These are phyloP conservation scores for Lycocorax pyrrhopterus DNA, from an alignment of 2,113 vertebrate genomes.

Conservation along the genomic window DNA sequence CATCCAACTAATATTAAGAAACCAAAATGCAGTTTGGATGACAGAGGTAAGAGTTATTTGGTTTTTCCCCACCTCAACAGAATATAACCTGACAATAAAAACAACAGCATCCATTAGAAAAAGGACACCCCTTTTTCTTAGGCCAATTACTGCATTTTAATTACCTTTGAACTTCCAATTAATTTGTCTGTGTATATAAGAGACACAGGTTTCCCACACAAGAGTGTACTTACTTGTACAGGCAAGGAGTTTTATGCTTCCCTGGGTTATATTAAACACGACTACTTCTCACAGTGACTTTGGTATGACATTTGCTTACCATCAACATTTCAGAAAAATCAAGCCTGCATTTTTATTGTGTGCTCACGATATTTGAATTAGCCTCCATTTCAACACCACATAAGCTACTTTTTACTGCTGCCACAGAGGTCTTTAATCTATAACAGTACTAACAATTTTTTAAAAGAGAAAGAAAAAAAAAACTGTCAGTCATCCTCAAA, in stretches of 20 bases:
- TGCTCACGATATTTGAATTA: neutral
- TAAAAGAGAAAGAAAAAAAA: neutral
- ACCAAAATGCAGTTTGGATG: neutral
- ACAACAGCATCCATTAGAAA: neutral
- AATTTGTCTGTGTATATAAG: neutral
- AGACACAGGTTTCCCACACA: neutral
- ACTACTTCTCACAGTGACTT: neutral
- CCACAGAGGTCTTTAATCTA: neutral
- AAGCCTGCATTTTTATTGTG: neutral
- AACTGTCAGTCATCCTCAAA: neutral
- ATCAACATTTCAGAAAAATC: neutral
- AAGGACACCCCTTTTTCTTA: neutral
- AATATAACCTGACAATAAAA: neutral
- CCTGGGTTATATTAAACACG: neutral
- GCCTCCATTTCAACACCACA: neutral
- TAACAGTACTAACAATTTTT: neutral
- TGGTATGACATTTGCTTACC: neutral
- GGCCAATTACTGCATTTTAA: neutral
- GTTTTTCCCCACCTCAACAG: neutral
- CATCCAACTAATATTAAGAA: neutral
- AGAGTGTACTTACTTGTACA: neutral
- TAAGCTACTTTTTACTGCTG: neutral
- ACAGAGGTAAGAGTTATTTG: neutral
- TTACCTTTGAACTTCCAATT: neutral
- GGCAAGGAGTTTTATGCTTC: neutral